Base-by-base conservation (phyloP, 2,888 invertebrate genomes). In the Drosophila eohydei region DNA sequence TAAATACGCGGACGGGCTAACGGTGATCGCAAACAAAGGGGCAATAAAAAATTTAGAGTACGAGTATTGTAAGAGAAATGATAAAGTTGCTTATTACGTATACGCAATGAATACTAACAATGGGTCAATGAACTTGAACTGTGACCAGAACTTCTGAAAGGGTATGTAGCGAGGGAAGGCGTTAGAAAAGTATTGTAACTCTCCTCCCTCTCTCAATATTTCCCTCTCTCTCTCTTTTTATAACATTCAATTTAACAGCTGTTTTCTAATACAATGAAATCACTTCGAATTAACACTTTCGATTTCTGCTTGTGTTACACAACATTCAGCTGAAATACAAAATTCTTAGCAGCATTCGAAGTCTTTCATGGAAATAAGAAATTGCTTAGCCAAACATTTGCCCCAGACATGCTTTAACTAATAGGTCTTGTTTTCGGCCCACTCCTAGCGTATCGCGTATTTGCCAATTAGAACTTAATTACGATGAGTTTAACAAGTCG, bases 1-100 rank as follows among this genome's bases (percentile, higher is more conserved):
- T 55, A 60, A 32, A 44, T 57, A 46, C 70, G 26, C 38, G 36
- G 40, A 54, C 50, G 54, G 40, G 38, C 64, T 90, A 90, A 90
- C 90, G 87, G 90, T 81, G 69, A 74, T 75, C 52, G 55, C 68
- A 65, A 62, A 70, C 62, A 83, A 78, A 64, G 70, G 21, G 57
- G 55, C 58, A 48, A 81, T 89, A 87, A 83, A 86, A 81, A 77
- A 84, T 75, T 51, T 78, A 65, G 86, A 83, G 70, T 78, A 72
- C 61, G 50, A 32, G 68, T 63, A 67, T 71, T 78, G 60, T 63
- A 11, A 43, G 55, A 57, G 68, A 82, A 73, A 73, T 85, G 78
- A 85, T 88, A 80, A 80, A 64, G 44, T 63, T 54, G 54, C 30
- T 4, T 56, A 65, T 59, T 71, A 61, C 52, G 62, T 67, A 76